A percentile compares a stretch with the other conserved stretches of the same genome.
Evolutionary conservation across 2,113 vertebrate genomes (phyloP).

Genomic region (Numenius arquata): DNA sequence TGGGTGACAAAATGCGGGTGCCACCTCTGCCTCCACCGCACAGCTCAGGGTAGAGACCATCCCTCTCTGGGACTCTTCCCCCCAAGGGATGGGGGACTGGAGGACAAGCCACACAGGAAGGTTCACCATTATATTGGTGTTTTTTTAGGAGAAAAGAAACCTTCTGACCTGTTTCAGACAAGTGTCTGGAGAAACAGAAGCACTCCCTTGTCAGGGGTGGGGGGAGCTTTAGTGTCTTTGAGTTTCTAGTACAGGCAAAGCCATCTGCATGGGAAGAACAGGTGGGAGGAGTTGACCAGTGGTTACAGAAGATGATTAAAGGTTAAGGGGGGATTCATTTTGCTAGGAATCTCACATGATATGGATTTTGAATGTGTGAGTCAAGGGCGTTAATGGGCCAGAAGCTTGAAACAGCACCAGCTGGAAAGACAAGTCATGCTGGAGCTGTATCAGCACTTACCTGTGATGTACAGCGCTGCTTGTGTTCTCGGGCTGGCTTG

Average conservation of each 20-base stretch:
- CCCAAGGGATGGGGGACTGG: neutral
- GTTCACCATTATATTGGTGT: accelerated
- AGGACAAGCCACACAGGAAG: neutral
- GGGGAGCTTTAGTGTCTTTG: neutral
- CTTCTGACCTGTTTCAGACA: neutral
- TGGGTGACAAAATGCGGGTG: neutral
- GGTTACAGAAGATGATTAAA: neutral
- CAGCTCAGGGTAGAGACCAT: accelerated
- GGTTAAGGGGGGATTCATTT: neutral
- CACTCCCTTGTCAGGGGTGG: accelerated
- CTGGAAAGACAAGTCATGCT: neutral
- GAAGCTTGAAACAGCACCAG: neutral
- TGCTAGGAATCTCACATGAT: neutral
- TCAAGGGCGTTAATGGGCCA: neutral
- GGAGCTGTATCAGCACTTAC: neutral
- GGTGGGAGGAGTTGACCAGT: neutral
- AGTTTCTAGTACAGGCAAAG: neutral
- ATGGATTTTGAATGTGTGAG: neutral
- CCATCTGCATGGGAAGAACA: neutral
- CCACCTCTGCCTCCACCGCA: accelerated
- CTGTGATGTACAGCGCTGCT: neutral
- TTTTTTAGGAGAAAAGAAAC: neutral
- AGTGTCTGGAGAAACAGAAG: neutral
- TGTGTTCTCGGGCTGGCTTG: neutral
- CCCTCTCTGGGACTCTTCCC: too few species aligned